Conservation (phyloP, 2,797 vertebrate genomes). For the Alexandromys oeconomus region DNA sequence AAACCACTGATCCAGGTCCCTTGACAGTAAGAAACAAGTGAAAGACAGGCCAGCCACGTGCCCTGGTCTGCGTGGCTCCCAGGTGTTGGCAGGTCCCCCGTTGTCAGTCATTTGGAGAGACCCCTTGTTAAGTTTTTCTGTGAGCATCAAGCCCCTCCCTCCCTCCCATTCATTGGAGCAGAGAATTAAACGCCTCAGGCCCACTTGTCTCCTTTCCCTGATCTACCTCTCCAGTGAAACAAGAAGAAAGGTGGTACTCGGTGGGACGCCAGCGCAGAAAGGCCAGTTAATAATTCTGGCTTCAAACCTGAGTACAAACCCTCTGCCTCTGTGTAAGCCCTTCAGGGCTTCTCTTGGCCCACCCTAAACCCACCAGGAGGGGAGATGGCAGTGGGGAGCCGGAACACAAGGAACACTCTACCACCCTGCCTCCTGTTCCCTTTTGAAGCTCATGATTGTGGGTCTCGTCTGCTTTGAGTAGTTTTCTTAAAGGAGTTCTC, state of each 20-base stretch:
- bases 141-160: too few relatives aligned
- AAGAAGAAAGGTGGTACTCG: not conserved
- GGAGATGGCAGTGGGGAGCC: not conserved
- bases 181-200: not conserved
- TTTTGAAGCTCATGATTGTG: not conserved
- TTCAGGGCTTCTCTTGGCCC: not conserved
- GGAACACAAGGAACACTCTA: slow-evolving; percentile 11
- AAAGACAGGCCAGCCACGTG: not conserved
- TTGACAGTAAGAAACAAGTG: not conserved
- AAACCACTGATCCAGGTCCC: not conserved
- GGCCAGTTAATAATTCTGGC: slow-evolving; percentile 13
- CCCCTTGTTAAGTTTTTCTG: not conserved
- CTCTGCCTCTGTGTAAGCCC: not conserved
- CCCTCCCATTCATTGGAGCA: not conserved
- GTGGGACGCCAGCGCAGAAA: not conserved
- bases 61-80: accelerated
- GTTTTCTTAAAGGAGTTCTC: not conserved
- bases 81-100: not conserved
- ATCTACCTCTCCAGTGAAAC: not conserved
- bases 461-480: slow-evolving; percentile 22
- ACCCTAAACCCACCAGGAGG: not conserved
- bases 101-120: not conserved
- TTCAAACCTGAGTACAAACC: not conserved
- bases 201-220: not conserved
- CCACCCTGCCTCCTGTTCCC: not conserved